These are phyloP conservation scores for Salpingus planirostris DNA, from an alignment of 2,888 invertebrate species.

Conservation along the genomic window DNA sequence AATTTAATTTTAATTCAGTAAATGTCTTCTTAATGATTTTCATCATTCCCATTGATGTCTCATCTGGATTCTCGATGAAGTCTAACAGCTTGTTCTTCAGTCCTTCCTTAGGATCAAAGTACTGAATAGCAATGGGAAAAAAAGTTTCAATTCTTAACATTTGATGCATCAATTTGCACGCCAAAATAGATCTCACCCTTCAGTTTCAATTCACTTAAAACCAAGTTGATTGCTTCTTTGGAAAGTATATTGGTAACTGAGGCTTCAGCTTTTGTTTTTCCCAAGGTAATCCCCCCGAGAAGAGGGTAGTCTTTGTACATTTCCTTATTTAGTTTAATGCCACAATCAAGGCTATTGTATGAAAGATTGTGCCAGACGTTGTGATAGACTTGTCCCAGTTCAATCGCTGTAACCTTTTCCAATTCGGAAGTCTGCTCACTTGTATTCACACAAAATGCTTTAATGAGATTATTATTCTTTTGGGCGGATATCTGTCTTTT, in stretches of 20 bases:
- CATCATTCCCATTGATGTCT: constrained; percentile 1
- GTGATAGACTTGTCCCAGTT: background rate
- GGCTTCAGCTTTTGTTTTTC: background rate
- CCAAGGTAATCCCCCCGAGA: background rate
- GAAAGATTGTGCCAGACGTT: background rate
- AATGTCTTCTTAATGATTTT: background rate
- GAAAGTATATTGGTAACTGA: background rate
- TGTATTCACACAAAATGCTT: background rate
- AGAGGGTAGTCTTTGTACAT: background rate
- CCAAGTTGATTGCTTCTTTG: background rate
- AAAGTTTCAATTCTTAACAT: constrained; percentile 4
- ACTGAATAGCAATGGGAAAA: constrained; percentile 4
- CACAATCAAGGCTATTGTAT: background rate
- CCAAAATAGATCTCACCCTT: constrained; percentile 1
- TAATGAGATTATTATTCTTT: background rate
- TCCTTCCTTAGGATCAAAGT: constrained; percentile 1
- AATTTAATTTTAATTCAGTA: background rate
- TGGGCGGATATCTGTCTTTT: background rate
- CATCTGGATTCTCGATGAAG: constrained; percentile 5
- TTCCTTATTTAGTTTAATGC: background rate
- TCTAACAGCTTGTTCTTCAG: constrained; percentile 2
- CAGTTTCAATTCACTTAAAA: background rate
- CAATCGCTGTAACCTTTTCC: background rate
- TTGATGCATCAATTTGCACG: constrained; percentile 2
- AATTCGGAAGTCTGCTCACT: background rate